These are phyloP conservation scores for Panopea generosa DNA, from an alignment of 2,888 invertebrate species.

Conservation along the genomic window DNA sequence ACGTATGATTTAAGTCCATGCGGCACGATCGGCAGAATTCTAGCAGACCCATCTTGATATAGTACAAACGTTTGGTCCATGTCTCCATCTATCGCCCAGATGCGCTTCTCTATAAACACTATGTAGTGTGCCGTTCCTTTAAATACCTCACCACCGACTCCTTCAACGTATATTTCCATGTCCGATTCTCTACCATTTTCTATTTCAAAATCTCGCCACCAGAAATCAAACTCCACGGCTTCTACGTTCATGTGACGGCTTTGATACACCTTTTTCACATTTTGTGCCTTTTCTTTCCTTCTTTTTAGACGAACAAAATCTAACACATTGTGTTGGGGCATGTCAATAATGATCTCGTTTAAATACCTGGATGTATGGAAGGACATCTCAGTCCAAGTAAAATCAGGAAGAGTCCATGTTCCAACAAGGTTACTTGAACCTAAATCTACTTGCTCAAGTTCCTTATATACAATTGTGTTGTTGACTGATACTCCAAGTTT, in stretches of 20 bases:
- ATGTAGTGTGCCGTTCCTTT: slow-evolving; percentile 43
- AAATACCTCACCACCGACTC: slow-evolving; percentile 40
- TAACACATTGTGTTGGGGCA: slow-evolving; percentile 22
- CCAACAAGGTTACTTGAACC: neutral
- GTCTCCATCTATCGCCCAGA: slow-evolving; percentile 47
- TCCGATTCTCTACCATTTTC: slow-evolving; percentile 36
- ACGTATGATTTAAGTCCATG: slow-evolving; percentile 55
- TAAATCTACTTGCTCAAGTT: neutral
- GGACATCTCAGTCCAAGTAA: slow-evolving; percentile 42
- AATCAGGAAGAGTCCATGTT: slow-evolving; percentile 33
- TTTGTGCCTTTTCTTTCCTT: slow-evolving; percentile 14
- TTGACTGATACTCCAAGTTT: slow-evolving; percentile 15
- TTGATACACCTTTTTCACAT: slow-evolving; percentile 27
- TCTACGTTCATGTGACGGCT: slow-evolving; percentile 36
- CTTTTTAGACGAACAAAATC: slow-evolving; percentile 30
- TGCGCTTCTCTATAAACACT: slow-evolving; percentile 40
- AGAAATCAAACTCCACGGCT: slow-evolving; percentile 42
- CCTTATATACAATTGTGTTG: slow-evolving; percentile 4
- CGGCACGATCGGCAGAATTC: slow-evolving; percentile 50
- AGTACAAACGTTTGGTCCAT: slow-evolving; percentile 57
- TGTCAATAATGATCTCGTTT: slow-evolving; percentile 34
- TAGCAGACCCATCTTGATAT: slow-evolving; percentile 57
- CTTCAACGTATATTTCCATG: slow-evolving; percentile 38
- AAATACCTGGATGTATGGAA: slow-evolving; percentile 1
- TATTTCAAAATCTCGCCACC: slow-evolving; percentile 49